A percentile compares a stretch with the other conserved stretches of the same genome.
phyloP scores from a whole-genome alignment of 2,797 vertebrate species.

The Clamator glandarius region DNA sequence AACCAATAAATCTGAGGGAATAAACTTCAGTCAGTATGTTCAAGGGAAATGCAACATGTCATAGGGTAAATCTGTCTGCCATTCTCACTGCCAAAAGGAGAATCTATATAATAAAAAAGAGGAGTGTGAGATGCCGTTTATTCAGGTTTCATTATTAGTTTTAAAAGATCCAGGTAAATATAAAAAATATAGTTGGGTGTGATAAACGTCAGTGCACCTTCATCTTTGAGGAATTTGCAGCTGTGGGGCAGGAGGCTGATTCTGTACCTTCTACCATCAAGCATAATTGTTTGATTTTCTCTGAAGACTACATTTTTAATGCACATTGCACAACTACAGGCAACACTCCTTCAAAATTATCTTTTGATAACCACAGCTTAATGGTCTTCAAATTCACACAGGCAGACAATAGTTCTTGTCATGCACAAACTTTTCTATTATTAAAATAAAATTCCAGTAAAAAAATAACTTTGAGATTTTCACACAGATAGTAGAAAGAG shows the following conservation, averaged over 20 bases:
- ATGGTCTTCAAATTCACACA: neutral
- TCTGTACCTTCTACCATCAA: neutral
- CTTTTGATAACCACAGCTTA: neutral
- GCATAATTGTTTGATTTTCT: neutral
- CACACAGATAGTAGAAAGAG: neutral
- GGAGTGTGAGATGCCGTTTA: neutral
- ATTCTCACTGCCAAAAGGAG: neutral
- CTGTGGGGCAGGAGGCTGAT: neutral
- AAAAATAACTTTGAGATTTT: neutral
- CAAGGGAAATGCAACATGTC: neutral
- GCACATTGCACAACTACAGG: neutral
- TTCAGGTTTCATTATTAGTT: neutral
- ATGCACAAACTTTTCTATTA: neutral
- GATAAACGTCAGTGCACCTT: neutral
- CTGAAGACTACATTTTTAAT: neutral
- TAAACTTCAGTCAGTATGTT: neutral
- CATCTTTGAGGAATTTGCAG: neutral
- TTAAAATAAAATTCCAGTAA: neutral
- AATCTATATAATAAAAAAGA: neutral
- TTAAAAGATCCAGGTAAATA: neutral
- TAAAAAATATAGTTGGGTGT: neutral
- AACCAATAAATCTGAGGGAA: neutral
- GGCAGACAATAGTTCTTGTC: neutral
- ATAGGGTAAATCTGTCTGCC: neutral
- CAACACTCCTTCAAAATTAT: neutral